These are phyloP conservation scores for Machaerirhynchus nigripectus DNA, from an alignment of 2,113 vertebrate species.

Conservation along the genomic window DNA sequence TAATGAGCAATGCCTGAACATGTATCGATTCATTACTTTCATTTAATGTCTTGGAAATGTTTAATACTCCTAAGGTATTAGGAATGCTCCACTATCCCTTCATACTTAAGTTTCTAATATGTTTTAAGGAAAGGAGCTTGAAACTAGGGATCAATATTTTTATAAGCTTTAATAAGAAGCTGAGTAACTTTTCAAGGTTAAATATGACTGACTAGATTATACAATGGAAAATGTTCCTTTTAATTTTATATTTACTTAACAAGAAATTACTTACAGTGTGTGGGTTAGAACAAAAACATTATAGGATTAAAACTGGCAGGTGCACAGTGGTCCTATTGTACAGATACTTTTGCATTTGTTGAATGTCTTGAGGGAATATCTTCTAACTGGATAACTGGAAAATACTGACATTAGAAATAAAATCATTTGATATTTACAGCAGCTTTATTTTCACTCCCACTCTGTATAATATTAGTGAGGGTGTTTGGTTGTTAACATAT, in stretches of 20 bases:
- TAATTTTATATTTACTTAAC: neutral
- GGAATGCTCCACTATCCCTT: neutral
- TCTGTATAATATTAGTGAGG: neutral
- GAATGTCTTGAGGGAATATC: neutral
- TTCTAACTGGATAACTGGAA: neutral
- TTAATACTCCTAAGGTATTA: neutral
- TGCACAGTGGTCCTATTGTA: neutral
- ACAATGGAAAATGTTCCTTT: neutral
- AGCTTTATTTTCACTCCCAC: neutral
- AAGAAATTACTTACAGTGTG: neutral
- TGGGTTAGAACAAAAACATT: neutral
- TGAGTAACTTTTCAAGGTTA: neutral
- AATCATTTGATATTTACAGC: neutral
- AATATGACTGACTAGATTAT: neutral
- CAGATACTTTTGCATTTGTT: neutral
- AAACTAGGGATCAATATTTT: neutral
- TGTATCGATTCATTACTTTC: slow-evolving; percentile 3
- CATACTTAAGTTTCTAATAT: neutral
- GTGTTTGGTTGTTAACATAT: neutral
- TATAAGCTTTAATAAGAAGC: neutral
- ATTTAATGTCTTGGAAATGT: neutral
- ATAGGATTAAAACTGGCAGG: neutral
- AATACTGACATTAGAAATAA: neutral
- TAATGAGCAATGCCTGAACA: slow-evolving; percentile 9
- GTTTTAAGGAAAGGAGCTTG: neutral